These are phyloP conservation scores for Rattus rattus DNA, from an alignment of 2,113 vertebrate genomes.

Conservation along the genomic window DNA sequence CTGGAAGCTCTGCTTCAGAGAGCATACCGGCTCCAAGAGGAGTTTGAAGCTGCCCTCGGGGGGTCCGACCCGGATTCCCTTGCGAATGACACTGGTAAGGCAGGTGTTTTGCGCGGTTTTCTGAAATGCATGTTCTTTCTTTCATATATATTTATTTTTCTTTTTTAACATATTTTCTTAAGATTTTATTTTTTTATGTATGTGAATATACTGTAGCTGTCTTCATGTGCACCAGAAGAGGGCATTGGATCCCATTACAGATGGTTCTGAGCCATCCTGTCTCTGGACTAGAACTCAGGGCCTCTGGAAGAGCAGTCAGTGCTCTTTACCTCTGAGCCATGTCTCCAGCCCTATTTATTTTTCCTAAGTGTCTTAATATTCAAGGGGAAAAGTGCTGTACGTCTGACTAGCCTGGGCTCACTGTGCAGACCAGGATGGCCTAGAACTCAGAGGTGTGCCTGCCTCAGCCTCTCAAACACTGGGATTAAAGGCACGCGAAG, in stretches of 20 bases:
- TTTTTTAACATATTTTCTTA: too few relatives aligned
- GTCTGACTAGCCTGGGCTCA: background rate
- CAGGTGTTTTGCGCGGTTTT: constrained; percentile 8
- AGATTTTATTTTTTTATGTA: too few relatives aligned
- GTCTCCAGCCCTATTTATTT: background rate
- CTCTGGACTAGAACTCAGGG: too few relatives aligned
- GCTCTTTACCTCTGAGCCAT: too few relatives aligned
- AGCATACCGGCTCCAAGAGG: constrained; percentile 96
- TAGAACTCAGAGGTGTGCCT: background rate
- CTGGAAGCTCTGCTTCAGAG: constrained; percentile 95
- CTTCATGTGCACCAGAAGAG: too few relatives aligned
- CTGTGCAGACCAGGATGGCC: background rate
- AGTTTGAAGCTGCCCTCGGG: constrained; percentile 95
- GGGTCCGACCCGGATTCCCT: constrained; percentile 89
- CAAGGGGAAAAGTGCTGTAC: background rate
- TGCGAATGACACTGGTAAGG: constrained; percentile 91
- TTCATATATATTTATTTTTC: background rate
- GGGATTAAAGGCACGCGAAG: background rate
- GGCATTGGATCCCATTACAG: too few relatives aligned
- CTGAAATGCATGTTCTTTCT: constrained; percentile 18
- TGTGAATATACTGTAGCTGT: too few relatives aligned
- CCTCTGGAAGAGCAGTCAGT: too few relatives aligned
- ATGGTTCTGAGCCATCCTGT: too few relatives aligned
- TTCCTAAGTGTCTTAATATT: background rate
- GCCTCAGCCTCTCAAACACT: too few relatives aligned